Percentiles rank a stretch among this genome's conserved stretches.
Conservation (phyloP, 2,113 vertebrate genomes). For the Serilophus lunatus region DNA sequence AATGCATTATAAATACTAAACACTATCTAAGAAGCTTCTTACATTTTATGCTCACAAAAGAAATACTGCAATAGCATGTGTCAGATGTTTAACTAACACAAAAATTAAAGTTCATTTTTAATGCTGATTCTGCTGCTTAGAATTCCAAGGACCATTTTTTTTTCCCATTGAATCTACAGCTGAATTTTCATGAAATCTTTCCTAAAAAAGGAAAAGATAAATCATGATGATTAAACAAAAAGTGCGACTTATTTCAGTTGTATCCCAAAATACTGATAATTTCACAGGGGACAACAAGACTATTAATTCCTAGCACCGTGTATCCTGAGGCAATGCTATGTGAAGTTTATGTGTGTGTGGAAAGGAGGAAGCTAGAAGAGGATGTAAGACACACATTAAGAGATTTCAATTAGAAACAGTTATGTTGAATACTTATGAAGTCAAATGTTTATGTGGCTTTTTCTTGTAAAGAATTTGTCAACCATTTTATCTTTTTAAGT, state of each 20-base stretch:
- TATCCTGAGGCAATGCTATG: not conserved
- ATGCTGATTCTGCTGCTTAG: not conserved
- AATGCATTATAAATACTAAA: slow-evolving; percentile 33
- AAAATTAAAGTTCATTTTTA: not conserved
- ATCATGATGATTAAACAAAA: not conserved
- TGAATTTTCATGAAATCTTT: not conserved
- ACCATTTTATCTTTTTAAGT: not conserved
- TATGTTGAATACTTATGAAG: not conserved
- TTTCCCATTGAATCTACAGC: not conserved
- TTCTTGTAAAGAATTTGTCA: not conserved
- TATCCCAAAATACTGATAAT: not conserved
- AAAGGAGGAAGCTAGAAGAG: not conserved
- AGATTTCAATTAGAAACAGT: not conserved
- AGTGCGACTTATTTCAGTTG: not conserved
- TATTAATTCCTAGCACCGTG: not conserved
- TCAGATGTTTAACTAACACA: slow-evolving; percentile 20
- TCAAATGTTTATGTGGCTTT: not conserved
- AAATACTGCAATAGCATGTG: not conserved
- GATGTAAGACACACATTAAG: not conserved
- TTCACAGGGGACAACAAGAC: not conserved
- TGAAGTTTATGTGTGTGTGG: not conserved
- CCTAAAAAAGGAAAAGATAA: not conserved
- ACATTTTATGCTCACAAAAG: not conserved
- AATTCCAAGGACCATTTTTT: not conserved
- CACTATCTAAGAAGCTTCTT: not conserved